Evolutionary conservation across 1,140 invertebrate species (phyloP).

Genomic region (Drosophila pectinifera): DNA sequence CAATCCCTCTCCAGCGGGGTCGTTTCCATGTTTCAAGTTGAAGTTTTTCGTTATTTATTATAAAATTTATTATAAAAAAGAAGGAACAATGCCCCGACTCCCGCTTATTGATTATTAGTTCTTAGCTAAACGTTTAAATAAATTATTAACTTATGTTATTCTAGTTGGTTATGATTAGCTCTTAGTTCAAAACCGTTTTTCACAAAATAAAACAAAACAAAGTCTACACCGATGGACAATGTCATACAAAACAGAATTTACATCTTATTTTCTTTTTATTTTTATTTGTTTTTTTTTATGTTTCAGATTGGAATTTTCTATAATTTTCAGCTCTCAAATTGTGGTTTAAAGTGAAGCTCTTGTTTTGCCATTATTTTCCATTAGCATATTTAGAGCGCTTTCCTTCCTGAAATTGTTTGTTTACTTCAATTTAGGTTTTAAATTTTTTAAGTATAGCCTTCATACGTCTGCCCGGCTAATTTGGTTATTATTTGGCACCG

Average conservation of each 20-base stretch:
- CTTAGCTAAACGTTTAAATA: constrained; percentile 76
- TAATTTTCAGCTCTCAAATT: not conserved
- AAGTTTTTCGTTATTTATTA: constrained; percentile 84
- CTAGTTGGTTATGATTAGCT: constrained; percentile 75
- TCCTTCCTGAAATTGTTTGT: not conserved
- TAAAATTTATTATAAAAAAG: constrained; percentile 25
- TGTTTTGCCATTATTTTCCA: too few relatives aligned
- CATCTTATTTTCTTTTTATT: constrained; percentile 34
- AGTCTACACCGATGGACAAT: constrained; percentile 55
- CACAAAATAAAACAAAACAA: constrained; percentile 70
- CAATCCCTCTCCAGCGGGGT: constrained; percentile 6
- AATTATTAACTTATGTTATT: constrained; percentile 84
- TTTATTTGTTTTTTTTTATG: not conserved
- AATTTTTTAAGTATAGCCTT: constrained; percentile 7
- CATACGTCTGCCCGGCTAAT: not conserved
- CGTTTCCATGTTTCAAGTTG: constrained; percentile 73
- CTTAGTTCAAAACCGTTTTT: constrained; percentile 73
- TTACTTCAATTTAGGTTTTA: not conserved
- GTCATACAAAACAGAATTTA: constrained; percentile 58
- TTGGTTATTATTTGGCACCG: constrained; percentile 19
- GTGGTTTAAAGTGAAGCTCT: too few relatives aligned
- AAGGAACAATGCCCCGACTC: constrained; percentile 40
- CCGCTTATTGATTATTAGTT: constrained; percentile 73
- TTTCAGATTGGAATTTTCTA: constrained; percentile 7
- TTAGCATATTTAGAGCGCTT: not conserved